Evolutionary conservation across 2,888 invertebrate genomes (phyloP).

Genomic region (Seira musarum): DNA sequence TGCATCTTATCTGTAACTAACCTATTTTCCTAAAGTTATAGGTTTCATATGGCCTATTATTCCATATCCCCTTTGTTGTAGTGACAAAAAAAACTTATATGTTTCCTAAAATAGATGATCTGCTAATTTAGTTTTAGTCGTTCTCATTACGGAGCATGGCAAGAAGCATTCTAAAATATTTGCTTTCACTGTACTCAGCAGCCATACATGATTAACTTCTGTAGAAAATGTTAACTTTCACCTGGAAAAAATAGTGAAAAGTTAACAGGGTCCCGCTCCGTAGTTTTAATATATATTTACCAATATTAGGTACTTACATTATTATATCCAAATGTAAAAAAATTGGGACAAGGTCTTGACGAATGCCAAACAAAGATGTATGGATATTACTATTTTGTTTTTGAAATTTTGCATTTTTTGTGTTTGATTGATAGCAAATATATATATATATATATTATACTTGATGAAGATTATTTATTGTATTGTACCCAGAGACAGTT

Average conservation of each 20-base stretch:
- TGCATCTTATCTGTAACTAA: not conserved
- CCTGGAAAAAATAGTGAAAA: not conserved
- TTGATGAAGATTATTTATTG: constrained; percentile 33
- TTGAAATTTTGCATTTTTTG: not conserved
- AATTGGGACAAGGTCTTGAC: not conserved
- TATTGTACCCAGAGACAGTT: constrained; percentile 51
- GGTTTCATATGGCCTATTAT: not conserved
- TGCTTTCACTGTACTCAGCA: not conserved
- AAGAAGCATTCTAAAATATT: not conserved
- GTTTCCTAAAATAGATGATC: not conserved
- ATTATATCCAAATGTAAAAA: not conserved
- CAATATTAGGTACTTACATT: not conserved
- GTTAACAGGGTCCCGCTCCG: not conserved
- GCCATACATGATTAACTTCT: not conserved
- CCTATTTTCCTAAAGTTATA: not conserved
- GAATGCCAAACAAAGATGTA: not conserved
- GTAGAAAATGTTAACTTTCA: not conserved
- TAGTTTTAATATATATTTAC: not conserved
- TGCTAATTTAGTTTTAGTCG: not conserved
- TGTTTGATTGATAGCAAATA: not conserved
- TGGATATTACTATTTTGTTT: not conserved
- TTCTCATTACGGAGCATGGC: not conserved
- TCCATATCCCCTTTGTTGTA: not conserved
- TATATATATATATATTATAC: not conserved
- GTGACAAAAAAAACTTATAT: not conserved